Evolutionary conservation across 2,113 vertebrate species (phyloP).

Genomic region (Cheirogaleus medius): DNA sequence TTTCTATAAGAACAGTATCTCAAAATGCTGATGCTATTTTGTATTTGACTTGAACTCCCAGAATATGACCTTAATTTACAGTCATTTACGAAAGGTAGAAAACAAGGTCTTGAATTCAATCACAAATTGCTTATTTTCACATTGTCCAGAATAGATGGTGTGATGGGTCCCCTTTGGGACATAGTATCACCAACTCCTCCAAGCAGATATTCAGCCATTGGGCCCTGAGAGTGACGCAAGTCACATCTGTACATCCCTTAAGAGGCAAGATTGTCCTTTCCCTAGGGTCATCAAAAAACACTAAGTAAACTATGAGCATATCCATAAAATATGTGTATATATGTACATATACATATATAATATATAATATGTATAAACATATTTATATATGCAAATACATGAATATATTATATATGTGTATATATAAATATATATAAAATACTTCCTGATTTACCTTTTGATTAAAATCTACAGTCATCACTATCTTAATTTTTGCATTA

Average conservation of each 20-base stretch:
- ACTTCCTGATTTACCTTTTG: background rate
- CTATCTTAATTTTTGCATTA: background rate
- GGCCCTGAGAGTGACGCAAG: background rate
- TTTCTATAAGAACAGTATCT: background rate
- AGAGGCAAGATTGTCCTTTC: background rate
- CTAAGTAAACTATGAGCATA: background rate
- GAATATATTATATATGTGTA: no score
- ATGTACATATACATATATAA: no score
- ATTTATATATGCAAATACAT: background rate
- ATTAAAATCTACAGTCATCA: background rate
- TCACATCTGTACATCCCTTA: background rate
- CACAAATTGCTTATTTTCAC: background rate
- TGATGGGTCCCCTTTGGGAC: no score
- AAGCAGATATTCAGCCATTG: background rate
- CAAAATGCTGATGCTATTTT: background rate
- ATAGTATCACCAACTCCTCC: background rate
- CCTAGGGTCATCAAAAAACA: background rate
- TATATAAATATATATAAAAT: background rate
- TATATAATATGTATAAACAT: background rate
- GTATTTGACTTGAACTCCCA: background rate
- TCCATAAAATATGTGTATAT: background rate
- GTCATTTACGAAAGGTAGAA: background rate
- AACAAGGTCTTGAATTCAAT: background rate
- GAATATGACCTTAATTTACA: background rate
- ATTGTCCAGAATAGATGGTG: background rate